phyloP scores from a whole-genome alignment of 2,888 invertebrate genomes.

The Troides oblongomaculatus region DNA sequence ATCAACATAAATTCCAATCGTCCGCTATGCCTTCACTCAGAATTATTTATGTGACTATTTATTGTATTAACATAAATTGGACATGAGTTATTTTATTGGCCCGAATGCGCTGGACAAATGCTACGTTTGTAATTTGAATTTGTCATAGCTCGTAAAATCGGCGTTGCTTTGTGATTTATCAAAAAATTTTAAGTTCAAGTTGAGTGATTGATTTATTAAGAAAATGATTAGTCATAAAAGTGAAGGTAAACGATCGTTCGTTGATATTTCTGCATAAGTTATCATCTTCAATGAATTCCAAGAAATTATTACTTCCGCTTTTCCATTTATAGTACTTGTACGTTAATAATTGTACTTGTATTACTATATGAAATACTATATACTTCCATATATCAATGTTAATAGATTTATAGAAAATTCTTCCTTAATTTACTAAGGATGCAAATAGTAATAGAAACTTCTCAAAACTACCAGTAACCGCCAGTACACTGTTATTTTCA shows the following conservation, averaged over 20 bases:
- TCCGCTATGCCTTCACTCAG: slow-evolving; percentile 61
- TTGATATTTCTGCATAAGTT: too few relatives aligned
- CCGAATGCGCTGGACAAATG: slow-evolving; percentile 70
- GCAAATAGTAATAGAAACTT: neutral
- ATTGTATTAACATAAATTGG: slow-evolving; percentile 80
- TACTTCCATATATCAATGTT: too few relatives aligned
- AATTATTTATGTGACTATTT: slow-evolving; percentile 78
- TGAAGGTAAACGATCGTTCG: neutral
- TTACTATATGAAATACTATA: too few relatives aligned
- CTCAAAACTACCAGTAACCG: neutral
- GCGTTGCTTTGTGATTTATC: slow-evolving; percentile 55
- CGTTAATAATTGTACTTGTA: too few relatives aligned
- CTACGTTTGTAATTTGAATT: slow-evolving; percentile 74
- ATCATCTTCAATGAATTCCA: too few relatives aligned
- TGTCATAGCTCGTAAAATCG: slow-evolving; percentile 75
- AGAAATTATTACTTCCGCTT: too few relatives aligned
- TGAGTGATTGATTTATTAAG: slow-evolving; percentile 24
- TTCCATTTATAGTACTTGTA: too few relatives aligned
- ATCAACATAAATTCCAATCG: slow-evolving; percentile 75
- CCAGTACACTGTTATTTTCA: neutral
- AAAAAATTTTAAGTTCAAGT: slow-evolving; percentile 17
- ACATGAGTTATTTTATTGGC: slow-evolving; percentile 78
- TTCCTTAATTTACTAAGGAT: neutral
- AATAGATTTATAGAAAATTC: too few relatives aligned
- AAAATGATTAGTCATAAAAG: neutral